Base-by-base conservation (phyloP, 1,140 invertebrate genomes). In the Aphaenogaster ashmeadi region DNA sequence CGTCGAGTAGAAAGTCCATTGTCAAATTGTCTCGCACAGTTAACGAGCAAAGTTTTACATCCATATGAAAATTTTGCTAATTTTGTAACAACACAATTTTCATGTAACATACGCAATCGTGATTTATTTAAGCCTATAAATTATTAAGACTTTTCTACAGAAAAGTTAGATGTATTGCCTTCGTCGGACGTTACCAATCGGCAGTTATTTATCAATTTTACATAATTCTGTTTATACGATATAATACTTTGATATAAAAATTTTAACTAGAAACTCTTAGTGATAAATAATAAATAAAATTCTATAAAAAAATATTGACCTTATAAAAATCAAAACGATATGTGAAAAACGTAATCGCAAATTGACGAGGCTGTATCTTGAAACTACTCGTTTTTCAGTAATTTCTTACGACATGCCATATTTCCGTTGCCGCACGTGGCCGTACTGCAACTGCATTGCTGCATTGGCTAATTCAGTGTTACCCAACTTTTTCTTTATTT, bases 381-480 rank as follows among this genome's bases (percentile, higher is more conserved):
- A 27, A 50, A 64, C 27, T 47, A 15, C 75, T 62, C 8, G 27
- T 64, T 64, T 79, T 79, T 64, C 27, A 79, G 41, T 44, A 50
- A 64, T 36, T 41, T 79, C 58, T 79, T 79, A 50, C 41, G 33
- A 79, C 75, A 79, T 44, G 58, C 41, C 27, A 78, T 18, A 50
- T 79, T 58, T 79, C 44, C 58, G 58, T 79, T 47, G 27, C 27
- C 5, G 44, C 41, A 79, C 58, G 44, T 64, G 58, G 58, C 44
- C 15, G 15, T n/a, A 33, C n/a, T 15, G 74, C 38, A 78, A 78
- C 21, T 79, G 15, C 18, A 47, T 47, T 21, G 27, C 27, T 41
- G 36, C 52, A 54, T 5, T 1, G 18, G 1, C 9, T 62, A 44
- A 78, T 47, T 8, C 75, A 38, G 58, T 78, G 41, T 47, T 62